These are phyloP conservation scores for Piaya cayana DNA, from an alignment of 2,113 vertebrate genomes.

Conservation along the genomic window DNA sequence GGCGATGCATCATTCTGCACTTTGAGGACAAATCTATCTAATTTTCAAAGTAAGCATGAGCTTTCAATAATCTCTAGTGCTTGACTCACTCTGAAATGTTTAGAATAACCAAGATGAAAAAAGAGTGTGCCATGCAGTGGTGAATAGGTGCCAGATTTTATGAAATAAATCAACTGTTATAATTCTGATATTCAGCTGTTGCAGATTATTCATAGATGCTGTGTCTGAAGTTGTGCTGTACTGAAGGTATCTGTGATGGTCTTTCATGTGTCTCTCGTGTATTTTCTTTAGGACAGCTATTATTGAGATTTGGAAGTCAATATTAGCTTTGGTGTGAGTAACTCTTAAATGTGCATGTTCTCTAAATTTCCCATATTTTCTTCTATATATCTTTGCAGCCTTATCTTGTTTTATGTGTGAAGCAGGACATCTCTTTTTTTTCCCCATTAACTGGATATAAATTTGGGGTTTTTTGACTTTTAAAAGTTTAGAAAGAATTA, in stretches of 20 bases:
- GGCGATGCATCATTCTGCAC: not conserved
- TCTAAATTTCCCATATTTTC: not conserved
- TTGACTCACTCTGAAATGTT: not conserved
- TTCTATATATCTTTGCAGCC: not conserved
- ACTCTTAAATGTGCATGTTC: not conserved
- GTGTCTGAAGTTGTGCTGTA: not conserved
- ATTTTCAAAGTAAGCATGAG: not conserved
- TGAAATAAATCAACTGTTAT: not conserved
- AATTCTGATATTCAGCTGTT: not conserved
- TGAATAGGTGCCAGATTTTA: not conserved
- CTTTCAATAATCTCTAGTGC: not conserved
- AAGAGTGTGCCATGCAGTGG: not conserved
- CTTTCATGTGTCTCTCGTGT: not conserved
- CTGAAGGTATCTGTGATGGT: not conserved
- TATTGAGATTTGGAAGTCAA: not conserved
- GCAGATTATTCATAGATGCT: not conserved
- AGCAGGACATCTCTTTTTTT: not conserved
- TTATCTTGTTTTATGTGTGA: fast-evolving
- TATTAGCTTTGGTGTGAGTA: not conserved
- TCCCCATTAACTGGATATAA: not conserved
- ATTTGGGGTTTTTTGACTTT: not conserved
- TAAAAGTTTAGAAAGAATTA: not conserved
- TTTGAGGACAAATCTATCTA: not conserved
- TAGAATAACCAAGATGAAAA: not conserved
- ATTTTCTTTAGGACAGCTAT: not conserved